Conservation (phyloP, 2,888 invertebrate species). For the Drosophila prostipennis region DNA sequence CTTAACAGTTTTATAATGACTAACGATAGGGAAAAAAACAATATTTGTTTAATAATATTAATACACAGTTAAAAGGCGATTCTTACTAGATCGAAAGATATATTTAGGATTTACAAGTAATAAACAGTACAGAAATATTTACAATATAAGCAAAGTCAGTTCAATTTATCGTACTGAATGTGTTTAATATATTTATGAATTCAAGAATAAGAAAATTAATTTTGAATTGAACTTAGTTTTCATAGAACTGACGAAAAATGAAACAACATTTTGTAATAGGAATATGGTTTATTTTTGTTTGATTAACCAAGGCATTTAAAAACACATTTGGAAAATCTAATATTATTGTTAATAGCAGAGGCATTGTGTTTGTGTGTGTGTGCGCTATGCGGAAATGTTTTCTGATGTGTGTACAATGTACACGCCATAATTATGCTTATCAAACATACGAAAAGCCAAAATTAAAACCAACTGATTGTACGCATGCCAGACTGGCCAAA, state of each 20-base stretch:
- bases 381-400: constrained; percentile 51
- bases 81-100: no score
- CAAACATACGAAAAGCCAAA: constrained; percentile 28
- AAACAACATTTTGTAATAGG: not conserved
- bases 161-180: no score
- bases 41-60: no score
- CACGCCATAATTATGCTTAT: constrained; percentile 48
- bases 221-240: not conserved
- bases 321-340: constrained; percentile 17
- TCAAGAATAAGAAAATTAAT: not conserved
- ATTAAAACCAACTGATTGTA: constrained; percentile 23
- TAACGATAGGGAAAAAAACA: not conserved
- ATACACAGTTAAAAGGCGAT: no score
- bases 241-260: not conserved
- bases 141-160: no score
- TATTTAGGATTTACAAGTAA: no score
- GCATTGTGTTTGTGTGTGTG: constrained; percentile 20
- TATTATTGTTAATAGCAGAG: constrained; percentile 12
- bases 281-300: not conserved
- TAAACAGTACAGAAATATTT: no score
- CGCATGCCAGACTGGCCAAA: constrained; percentile 16
- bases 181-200: no score
- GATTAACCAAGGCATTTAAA: constrained; percentile 16
- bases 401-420: constrained; percentile 15
- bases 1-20: not conserved